Conservation (phyloP, 2,113 vertebrate genomes). For the Plectropomus leopardus region DNA sequence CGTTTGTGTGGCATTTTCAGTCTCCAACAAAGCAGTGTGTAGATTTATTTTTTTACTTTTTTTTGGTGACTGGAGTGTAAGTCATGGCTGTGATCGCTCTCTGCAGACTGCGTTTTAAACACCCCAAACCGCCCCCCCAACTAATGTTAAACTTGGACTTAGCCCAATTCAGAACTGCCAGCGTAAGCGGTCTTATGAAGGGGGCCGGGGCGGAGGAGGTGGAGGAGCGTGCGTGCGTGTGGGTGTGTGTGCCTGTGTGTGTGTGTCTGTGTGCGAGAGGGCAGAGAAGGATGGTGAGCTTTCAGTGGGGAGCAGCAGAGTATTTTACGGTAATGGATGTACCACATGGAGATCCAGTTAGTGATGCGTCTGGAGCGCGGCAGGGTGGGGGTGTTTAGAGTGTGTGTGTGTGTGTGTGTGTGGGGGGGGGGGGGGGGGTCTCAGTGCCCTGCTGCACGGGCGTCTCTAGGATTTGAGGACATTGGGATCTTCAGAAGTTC, state of each 20-base stretch:
- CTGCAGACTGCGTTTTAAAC: conserved; percentile 61
- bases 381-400: conserved; percentile 42
- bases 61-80: conserved; percentile 28
- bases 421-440: neutral
- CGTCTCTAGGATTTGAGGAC: too few species aligned
- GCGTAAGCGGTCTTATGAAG: conserved; percentile 70
- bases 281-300: conserved; percentile 48
- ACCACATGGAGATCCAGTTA: conserved; percentile 79
- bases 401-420: too few species aligned
- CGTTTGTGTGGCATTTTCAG: conserved; percentile 37
- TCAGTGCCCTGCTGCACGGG: conserved; percentile 31
- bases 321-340: conserved; percentile 81
- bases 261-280: conserved; percentile 19
- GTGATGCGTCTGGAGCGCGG: conserved; percentile 63
- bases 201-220: conserved; percentile 18
- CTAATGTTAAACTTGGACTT: conserved; percentile 80
- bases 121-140: conserved; percentile 38
- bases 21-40: conserved; percentile 43
- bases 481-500: too few species aligned
- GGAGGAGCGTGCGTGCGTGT: neutral
- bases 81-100: conserved; percentile 59
- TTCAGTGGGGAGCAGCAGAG: conserved; percentile 68
- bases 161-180: conserved; percentile 74
- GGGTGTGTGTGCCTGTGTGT: conserved; percentile 22
- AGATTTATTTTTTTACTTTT: conserved; percentile 30